These are phyloP conservation scores for Crocallis elinguaria DNA, from an alignment of 2,888 invertebrate species.

Conservation along the genomic window DNA sequence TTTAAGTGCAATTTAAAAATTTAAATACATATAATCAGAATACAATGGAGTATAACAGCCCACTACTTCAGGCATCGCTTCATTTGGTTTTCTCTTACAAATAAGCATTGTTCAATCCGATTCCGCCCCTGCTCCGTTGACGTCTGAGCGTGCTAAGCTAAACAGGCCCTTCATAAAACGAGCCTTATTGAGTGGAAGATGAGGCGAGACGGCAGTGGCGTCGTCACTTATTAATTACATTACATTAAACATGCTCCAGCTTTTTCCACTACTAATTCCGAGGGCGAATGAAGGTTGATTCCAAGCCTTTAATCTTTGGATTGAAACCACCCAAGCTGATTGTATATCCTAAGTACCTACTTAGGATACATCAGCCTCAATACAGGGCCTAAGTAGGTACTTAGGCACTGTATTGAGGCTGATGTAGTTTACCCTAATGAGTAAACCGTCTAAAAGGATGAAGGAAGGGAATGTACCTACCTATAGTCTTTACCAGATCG, in stretches of 20 bases:
- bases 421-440: neutral
- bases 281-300: constrained; percentile 43
- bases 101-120: constrained; percentile 8
- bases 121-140: constrained; percentile 53
- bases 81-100: neutral
- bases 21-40: no score
- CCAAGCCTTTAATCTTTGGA: constrained; percentile 40
- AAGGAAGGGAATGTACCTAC: no score
- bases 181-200: constrained; percentile 63
- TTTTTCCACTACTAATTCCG: constrained; percentile 39
- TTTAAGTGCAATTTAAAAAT: no score
- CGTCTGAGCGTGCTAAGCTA: constrained; percentile 51
- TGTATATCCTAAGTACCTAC: constrained; percentile 13
- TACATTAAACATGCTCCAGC: constrained; percentile 66
- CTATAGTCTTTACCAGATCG: no score
- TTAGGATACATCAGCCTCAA: no score
- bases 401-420: no score
- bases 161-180: constrained; percentile 63
- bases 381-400: no score
- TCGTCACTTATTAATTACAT: constrained; percentile 66
- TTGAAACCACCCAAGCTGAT: constrained; percentile 40
- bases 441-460: neutral
- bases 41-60: no score
- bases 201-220: constrained; percentile 54
- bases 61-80: no score